Percentiles rank a stretch among this genome's conserved stretches.
Evolutionary conservation across 2,888 invertebrate genomes (phyloP).

Genomic region (Psococerastis gibbosa): DNA sequence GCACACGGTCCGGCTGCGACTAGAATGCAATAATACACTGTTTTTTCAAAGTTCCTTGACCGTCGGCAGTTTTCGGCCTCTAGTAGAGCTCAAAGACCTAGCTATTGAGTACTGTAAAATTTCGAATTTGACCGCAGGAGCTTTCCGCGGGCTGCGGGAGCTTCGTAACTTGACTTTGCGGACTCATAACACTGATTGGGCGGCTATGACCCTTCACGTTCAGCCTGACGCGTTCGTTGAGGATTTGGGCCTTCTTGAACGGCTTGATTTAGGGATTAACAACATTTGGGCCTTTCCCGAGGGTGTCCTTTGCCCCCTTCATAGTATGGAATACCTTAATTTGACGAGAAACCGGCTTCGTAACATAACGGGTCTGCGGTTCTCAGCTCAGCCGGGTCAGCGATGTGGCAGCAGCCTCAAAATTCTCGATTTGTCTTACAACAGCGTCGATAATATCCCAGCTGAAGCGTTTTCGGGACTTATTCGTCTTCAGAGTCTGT

Average conservation of each 20-base stretch:
- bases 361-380: conserved; percentile 52
- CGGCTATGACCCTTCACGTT: conserved; percentile 57
- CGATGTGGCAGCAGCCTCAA: conserved; percentile 50
- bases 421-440: conserved; percentile 54
- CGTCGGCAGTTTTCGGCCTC: conserved; percentile 55
- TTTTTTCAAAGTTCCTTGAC: conserved; percentile 63
- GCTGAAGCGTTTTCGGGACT: conserved; percentile 51
- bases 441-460: conserved; percentile 55
- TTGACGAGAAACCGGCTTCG: conserved; percentile 60
- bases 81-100: conserved; percentile 55
- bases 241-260: conserved; percentile 50
- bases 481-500: conserved; percentile 47
- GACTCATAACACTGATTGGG: conserved; percentile 71
- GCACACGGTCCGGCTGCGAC: conserved; percentile 51
- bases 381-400: conserved; percentile 30
- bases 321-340: conserved; percentile 54
- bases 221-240: conserved; percentile 53
- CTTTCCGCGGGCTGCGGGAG: conserved; percentile 61
- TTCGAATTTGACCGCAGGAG: conserved; percentile 58
- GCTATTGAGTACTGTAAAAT: conserved; percentile 70
- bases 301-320: conserved; percentile 54
- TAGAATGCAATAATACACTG: conserved; percentile 62
- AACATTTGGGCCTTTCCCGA: conserved; percentile 64
- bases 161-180: conserved; percentile 59
- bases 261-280: conserved; percentile 57